Conservation (phyloP, 2,888 invertebrate genomes). For the Tineola bisselliella region DNA sequence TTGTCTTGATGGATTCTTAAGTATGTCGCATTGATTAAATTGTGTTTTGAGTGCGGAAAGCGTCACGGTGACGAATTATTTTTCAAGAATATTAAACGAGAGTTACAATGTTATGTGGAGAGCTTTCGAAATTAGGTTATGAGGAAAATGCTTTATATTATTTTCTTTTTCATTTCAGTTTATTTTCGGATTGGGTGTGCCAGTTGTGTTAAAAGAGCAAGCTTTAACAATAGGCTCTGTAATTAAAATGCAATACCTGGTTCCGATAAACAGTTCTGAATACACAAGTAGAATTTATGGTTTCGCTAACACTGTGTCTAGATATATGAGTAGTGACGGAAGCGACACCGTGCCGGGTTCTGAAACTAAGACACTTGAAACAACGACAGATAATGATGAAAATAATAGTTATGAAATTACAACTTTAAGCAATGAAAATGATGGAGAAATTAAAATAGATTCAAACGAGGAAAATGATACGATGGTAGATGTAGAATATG, state of each 20-base stretch:
- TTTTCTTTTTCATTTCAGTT: not conserved
- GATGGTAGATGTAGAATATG: not conserved
- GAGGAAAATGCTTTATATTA: not conserved
- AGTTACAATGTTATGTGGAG: not conserved
- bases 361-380: not conserved
- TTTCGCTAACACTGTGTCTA: slow-evolving; percentile 2
- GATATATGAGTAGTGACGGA: not conserved
- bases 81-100: not conserved
- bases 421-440: not conserved
- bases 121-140: not conserved
- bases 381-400: not conserved
- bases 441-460: not conserved
- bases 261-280: slow-evolving; percentile 6
- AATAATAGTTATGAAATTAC: too few species aligned
- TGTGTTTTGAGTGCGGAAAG: slow-evolving; percentile 5
- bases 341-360: not conserved
- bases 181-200: slow-evolving; percentile 7
- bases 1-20: slow-evolving; percentile 9
- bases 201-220: slow-evolving; percentile 5
- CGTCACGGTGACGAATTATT: slow-evolving; percentile 7
- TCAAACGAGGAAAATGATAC: not conserved
- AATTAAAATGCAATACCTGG: slow-evolving; percentile 11
- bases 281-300: slow-evolving; percentile 11
- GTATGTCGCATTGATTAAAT: slow-evolving; percentile 7
- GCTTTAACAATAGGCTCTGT: slow-evolving; percentile 13